These are phyloP conservation scores for Manis javanica DNA, from an alignment of 2,797 vertebrate species.

Conservation along the genomic window DNA sequence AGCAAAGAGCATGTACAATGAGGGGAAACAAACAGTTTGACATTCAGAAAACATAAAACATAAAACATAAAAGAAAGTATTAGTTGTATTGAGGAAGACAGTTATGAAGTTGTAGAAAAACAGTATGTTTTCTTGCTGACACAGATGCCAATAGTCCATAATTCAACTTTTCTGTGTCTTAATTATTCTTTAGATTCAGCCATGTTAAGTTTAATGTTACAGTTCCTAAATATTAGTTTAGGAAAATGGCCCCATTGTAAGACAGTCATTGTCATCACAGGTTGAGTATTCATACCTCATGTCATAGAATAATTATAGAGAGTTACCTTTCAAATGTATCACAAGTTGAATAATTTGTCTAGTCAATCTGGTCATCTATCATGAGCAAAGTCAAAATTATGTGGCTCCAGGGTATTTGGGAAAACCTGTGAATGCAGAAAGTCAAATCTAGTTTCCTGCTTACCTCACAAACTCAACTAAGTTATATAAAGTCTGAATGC, in stretches of 20 bases:
- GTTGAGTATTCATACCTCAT: fast-evolving
- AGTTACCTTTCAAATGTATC: background rate
- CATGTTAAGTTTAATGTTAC: background rate
- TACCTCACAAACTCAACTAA: background rate
- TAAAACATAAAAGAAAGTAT: slow-evolving; percentile 31
- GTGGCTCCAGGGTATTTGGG: background rate
- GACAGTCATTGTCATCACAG: background rate
- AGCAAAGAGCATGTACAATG: background rate
- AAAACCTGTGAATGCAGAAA: background rate
- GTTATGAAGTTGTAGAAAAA: slow-evolving; percentile 21
- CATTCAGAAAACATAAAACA: slow-evolving; percentile 47
- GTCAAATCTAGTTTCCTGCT: background rate
- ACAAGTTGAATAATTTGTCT: background rate
- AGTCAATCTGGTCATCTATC: background rate
- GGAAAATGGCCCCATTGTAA: background rate
- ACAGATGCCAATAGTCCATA: background rate
- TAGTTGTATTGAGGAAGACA: slow-evolving; percentile 29
- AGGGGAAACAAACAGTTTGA: background rate
- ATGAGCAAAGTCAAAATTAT: background rate
- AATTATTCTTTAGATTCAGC: slow-evolving; percentile 4
- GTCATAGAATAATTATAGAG: background rate
- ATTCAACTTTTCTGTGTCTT: slow-evolving; percentile 35
- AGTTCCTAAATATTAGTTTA: background rate
- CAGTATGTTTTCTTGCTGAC: background rate
- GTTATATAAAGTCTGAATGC: background rate